A percentile compares a stretch with the other conserved stretches of the same genome.
These are phyloP conservation scores for rabbit (Oryctolagus cuniculus) DNA, from an alignment of 2,113 vertebrate genomes.

Conservation along the genomic window DNA sequence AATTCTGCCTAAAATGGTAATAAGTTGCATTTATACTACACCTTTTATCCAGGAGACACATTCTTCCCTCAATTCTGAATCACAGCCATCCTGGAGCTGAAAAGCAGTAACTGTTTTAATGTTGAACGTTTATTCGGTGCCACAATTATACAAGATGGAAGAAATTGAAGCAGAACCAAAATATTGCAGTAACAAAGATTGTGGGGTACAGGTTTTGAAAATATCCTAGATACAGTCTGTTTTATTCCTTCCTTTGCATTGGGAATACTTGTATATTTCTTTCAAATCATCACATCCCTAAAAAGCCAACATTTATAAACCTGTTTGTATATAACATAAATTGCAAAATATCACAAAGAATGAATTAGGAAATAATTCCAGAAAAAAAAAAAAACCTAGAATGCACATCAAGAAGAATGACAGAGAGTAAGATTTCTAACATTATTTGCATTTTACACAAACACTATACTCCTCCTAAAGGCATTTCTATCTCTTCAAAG, in stretches of 20 bases:
- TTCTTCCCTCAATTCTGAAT: slow-evolving; percentile 50
- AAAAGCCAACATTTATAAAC: neutral
- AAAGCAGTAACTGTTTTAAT: slow-evolving; percentile 64
- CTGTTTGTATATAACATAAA: neutral
- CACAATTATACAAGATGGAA: slow-evolving; percentile 70
- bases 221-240: slow-evolving; percentile 27
- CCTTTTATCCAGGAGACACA: slow-evolving; percentile 65
- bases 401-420: neutral
- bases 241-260: slow-evolving; percentile 12
- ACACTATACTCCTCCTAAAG: neutral
- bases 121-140: slow-evolving; percentile 63
- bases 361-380: neutral
- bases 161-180: slow-evolving; percentile 74
- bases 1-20: slow-evolving; percentile 78
- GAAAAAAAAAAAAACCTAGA: neutral
- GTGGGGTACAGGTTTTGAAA: slow-evolving; percentile 49
- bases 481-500: slow-evolving; percentile 2
- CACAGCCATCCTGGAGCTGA: slow-evolving; percentile 52
- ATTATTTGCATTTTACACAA: neutral
- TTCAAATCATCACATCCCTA: slow-evolving; percentile 43
- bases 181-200: slow-evolving; percentile 57
- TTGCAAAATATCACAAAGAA: slow-evolving; percentile 4
- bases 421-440: neutral
- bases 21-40: slow-evolving; percentile 68
- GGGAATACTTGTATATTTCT: neutral